A percentile compares a stretch with the other conserved stretches of the same genome.
These are phyloP conservation scores for Atherinosoma microstoma DNA, from an alignment of 2,797 vertebrate genomes.

Conservation along the genomic window DNA sequence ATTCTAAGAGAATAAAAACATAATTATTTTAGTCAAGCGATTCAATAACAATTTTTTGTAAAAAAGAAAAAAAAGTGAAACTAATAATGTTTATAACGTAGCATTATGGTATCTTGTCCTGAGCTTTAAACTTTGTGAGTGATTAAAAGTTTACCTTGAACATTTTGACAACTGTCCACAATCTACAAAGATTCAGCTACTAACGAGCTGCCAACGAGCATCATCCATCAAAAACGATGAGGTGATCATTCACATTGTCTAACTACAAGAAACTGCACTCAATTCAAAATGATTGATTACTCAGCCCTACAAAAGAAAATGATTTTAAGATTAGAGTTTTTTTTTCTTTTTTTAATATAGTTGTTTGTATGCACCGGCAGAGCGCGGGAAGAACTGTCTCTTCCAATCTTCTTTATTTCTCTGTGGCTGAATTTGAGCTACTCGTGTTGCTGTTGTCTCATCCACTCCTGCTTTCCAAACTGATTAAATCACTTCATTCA, in stretches of 20 bases:
- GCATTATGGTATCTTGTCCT: not conserved
- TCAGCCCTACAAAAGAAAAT: not conserved
- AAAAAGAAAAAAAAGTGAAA: too few species aligned
- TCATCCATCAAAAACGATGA: slow-evolving; percentile 9
- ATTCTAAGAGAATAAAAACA: too few species aligned
- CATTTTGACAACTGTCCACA: not conserved
- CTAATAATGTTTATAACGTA: too few species aligned
- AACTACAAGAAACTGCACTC: not conserved
- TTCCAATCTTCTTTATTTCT: not conserved
- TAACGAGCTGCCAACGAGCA: not conserved
- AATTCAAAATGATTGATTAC: not conserved
- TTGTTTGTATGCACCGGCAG: not conserved
- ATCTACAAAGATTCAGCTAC: not conserved
- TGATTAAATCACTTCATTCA: too few species aligned
- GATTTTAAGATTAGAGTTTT: not conserved
- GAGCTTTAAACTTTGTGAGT: not conserved
- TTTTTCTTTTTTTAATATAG: not conserved
- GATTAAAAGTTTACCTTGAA: not conserved
- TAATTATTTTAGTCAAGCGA: too few species aligned
- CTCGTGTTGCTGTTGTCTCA: too few species aligned
- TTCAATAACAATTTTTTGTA: too few species aligned
- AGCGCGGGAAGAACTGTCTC: not conserved
- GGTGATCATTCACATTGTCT: not conserved
- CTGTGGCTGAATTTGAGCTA: too few species aligned
- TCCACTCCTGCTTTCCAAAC: too few species aligned